These are phyloP conservation scores for Eupithecia inturbata DNA, from an alignment of 2,888 invertebrate genomes.

Conservation along the genomic window DNA sequence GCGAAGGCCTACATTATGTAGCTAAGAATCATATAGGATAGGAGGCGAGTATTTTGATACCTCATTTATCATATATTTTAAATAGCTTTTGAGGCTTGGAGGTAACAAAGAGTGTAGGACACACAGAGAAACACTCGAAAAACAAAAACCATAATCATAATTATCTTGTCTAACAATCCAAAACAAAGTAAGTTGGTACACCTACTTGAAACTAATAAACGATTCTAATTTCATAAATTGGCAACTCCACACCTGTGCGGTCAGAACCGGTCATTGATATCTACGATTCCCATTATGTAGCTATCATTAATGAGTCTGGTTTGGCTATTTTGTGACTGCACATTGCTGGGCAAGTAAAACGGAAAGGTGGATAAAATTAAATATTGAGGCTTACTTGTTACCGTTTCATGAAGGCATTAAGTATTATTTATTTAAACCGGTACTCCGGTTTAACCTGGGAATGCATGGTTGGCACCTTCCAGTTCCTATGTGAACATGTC, in stretches of 20 bases:
- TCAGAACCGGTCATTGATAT: slow-evolving; percentile 45
- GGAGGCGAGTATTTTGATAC: no score
- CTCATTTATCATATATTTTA: no score
- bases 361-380: neutral
- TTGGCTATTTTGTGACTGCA: slow-evolving; percentile 43
- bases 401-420: neutral
- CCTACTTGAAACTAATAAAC: neutral
- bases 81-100: no score
- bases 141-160: no score
- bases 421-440: neutral
- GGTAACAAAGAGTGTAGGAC: no score
- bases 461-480: neutral
- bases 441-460: neutral
- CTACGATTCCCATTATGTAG: slow-evolving; percentile 46
- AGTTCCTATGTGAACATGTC: neutral
- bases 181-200: neutral
- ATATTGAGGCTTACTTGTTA: neutral
- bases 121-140: no score
- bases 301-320: slow-evolving; percentile 48
- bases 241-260: slow-evolving; percentile 43
- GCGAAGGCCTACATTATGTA: no score
- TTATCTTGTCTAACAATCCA: neutral
- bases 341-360: neutral
- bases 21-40: no score
- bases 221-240: slow-evolving; percentile 28